A percentile compares a stretch with the other conserved stretches of the same genome.
Evolutionary conservation across 23 tunicate genomes (phyloP).

Genomic region (Pegea sp.): DNA sequence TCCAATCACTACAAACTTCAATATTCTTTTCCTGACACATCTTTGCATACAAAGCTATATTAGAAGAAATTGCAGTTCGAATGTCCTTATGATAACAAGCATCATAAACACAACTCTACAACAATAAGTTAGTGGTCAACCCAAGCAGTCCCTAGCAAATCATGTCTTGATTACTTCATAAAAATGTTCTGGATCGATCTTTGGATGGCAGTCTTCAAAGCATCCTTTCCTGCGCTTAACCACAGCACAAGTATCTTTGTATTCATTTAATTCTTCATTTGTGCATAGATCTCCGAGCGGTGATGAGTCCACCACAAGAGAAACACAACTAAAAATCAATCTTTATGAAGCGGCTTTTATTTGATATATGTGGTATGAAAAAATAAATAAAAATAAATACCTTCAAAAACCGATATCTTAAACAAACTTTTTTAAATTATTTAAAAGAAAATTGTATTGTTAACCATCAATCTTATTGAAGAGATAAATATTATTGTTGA

Average conservation of each 20-base stretch:
- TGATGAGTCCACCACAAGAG: too few species aligned
- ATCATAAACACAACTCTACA: slow-evolving; percentile 38
- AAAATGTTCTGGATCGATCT: not conserved
- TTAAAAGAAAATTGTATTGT: too few species aligned
- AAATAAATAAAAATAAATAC: too few species aligned
- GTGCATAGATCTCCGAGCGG: not conserved
- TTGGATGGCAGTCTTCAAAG: not conserved
- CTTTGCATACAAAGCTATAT: slow-evolving; percentile 26
- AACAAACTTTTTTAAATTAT: too few species aligned
- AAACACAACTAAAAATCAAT: too few species aligned
- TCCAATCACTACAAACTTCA: slow-evolving; percentile 18
- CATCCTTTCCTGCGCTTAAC: not conserved
- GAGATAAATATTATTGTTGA: too few species aligned
- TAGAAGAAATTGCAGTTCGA: slow-evolving; percentile 6
- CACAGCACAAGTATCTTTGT: not conserved
- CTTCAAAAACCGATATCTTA: too few species aligned
- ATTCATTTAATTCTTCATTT: not conserved
- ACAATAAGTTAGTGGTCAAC: too few species aligned
- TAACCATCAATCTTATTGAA: too few species aligned
- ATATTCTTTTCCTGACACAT: slow-evolving; percentile 17
- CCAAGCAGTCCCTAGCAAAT: not conserved
- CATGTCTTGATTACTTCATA: not conserved
- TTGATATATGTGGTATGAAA: too few species aligned
- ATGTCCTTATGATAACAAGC: slow-evolving; percentile 29
- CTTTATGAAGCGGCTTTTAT: too few species aligned